Evolutionary conservation across 2,888 invertebrate genomes (phyloP), one percentile per base, ranked within the genome.

Genomic region (Eurytoma adleriae): DNA sequence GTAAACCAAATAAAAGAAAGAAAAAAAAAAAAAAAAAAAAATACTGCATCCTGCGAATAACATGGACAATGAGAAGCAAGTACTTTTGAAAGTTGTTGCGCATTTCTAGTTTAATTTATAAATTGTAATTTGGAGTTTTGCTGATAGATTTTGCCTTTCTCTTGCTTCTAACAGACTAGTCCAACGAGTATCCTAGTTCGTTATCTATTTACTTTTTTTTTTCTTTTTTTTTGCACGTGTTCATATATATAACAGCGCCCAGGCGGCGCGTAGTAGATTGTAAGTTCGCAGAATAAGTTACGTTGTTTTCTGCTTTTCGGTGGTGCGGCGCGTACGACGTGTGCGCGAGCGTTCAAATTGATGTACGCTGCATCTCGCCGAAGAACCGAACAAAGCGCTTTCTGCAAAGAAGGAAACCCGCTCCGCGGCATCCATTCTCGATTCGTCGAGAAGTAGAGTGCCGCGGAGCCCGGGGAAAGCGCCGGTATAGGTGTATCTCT

Each of bases 1-100:
- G 89, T 90, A 88, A 84, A 81, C 2, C 10, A 20, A 78, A 40
- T 40, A 40, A 40, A 40, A 40, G 10, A 40, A 40, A 10, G 7
- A 40, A 40, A 7, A 40, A 40, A 40, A 40, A 40, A 40, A 40
- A 10, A 2, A 56, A 70, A 66, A 30, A 20, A 7, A 52, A 66
- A 16, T 12, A 12, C 52, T 62, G 62, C 20, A 52, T 74, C 48
- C 48, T 66, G 57, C 1, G 13, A 72, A 48, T 57, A 59, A 66
- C 14, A 66, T 74, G 78, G 77, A 77, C 66, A 66, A 62, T 64
- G 18, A 69, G 70, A 81, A 79, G 79, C 75, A 75, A 54, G 20
- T 48, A 61, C 73, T 64, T 14, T 62, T 72, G 20, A 78, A 71
- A 74, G 30, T 78, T 72, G 61, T 68, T 77, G 77, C 73, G 77